These are phyloP conservation scores for Gadopsis marmoratus DNA, from an alignment of 2,797 vertebrate species.

Conservation along the genomic window DNA sequence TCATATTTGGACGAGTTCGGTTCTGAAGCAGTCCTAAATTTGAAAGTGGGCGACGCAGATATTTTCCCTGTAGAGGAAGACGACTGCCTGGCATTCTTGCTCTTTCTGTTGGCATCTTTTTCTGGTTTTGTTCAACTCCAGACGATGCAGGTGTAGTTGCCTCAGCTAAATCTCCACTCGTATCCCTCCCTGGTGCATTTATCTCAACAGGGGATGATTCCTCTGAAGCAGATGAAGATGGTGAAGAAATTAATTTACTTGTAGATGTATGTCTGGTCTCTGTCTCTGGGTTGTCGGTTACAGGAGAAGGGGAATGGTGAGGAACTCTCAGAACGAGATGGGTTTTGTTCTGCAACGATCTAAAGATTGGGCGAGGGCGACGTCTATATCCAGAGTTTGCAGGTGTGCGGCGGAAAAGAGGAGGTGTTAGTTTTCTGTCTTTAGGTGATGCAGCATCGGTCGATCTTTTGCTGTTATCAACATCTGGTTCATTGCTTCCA, in stretches of 20 bases:
- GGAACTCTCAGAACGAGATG: slow-evolving; percentile 10
- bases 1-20: slow-evolving; percentile 39
- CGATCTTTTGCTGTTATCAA: background rate
- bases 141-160: background rate
- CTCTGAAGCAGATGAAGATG: slow-evolving; percentile 42
- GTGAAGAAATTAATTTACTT: slow-evolving; percentile 17
- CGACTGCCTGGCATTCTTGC: slow-evolving; percentile 5
- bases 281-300: slow-evolving; percentile 16
- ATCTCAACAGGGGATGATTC: slow-evolving; percentile 22
- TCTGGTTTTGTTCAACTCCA: slow-evolving; percentile 35
- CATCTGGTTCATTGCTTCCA: slow-evolving; percentile 14
- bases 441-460: background rate
- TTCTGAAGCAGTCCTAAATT: slow-evolving; percentile 47
- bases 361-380: slow-evolving; percentile 20
- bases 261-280: slow-evolving; percentile 8
- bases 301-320: background rate
- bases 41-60: background rate
- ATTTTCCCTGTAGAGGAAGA: slow-evolving; percentile 8
- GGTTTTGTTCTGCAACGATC: slow-evolving; percentile 54
- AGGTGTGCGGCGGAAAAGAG: slow-evolving; percentile 17
- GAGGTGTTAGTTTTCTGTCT: slow-evolving; percentile 3
- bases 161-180: background rate
- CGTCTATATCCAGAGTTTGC: slow-evolving; percentile 30
- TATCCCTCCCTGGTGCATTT: background rate
- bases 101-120: slow-evolving; percentile 25